Percentiles rank a stretch among this genome's conserved stretches.
These are phyloP conservation scores for Parnassius orleans DNA, from an alignment of 2,888 invertebrate species.

Conservation along the genomic window DNA sequence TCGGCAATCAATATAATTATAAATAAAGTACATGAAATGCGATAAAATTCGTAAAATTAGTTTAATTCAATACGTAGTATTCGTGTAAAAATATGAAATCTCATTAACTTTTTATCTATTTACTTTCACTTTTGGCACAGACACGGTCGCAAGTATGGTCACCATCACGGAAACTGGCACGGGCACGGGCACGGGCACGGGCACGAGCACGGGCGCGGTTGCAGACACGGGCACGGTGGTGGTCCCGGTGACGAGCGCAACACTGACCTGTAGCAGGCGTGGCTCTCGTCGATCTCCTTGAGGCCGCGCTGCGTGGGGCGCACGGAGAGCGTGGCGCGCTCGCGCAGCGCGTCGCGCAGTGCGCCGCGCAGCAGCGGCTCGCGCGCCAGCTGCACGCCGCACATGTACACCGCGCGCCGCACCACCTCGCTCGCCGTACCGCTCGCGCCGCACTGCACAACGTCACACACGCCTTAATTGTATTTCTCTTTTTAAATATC, in stretches of 20 bases:
- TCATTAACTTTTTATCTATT: too few relatives aligned
- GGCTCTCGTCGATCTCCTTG: constrained; percentile 97
- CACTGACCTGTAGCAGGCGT: constrained; percentile 85
- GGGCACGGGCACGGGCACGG: too few relatives aligned
- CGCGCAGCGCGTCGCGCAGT: constrained; percentile 92
- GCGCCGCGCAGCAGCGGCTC: constrained; percentile 94
- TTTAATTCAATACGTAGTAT: too few relatives aligned
- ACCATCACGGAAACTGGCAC: too few relatives aligned
- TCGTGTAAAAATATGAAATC: too few relatives aligned
- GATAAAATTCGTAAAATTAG: too few relatives aligned
- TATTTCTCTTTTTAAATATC: not conserved
- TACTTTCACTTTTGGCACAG: too few relatives aligned
- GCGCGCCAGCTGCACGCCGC: constrained; percentile 94
- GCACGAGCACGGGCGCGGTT: too few relatives aligned
- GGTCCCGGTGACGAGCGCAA: not conserved
- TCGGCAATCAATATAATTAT: too few relatives aligned
- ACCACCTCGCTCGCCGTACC: constrained; percentile 88
- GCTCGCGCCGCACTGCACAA: constrained; percentile 37
- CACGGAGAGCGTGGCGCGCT: constrained; percentile 91
- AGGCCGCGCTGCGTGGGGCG: constrained; percentile 93
- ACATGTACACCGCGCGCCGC: constrained; percentile 95
- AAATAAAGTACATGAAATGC: too few relatives aligned
- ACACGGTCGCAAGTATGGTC: too few relatives aligned
- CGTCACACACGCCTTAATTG: not conserved
- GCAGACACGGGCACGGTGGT: not conserved